A percentile compares a stretch with the other conserved stretches of the same genome.
phyloP scores from a whole-genome alignment of 2,888 invertebrate genomes.

The Stenoptilia bipunctidactyla region DNA sequence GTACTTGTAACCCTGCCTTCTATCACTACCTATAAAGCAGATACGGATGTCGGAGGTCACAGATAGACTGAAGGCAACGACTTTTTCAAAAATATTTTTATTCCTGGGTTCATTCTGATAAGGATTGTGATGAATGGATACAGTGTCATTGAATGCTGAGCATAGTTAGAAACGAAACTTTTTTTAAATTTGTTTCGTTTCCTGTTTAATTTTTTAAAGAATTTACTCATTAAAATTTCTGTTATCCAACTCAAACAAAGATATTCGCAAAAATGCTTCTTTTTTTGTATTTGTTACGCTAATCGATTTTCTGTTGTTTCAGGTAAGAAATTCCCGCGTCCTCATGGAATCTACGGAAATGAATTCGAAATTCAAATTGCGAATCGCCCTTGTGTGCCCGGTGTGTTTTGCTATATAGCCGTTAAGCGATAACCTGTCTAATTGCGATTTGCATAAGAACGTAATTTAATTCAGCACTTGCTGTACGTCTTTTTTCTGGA shows the following conservation, averaged over 20 bases:
- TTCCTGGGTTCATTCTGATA: slow-evolving; percentile 36
- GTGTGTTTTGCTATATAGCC: slow-evolving; percentile 20
- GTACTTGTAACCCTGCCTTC: slow-evolving; percentile 43
- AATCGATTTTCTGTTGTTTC: slow-evolving; percentile 41
- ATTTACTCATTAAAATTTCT: no score
- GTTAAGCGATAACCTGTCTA: slow-evolving; percentile 47
- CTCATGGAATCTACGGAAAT: slow-evolving; percentile 27
- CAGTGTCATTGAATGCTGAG: slow-evolving; percentile 14
- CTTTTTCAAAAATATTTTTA: slow-evolving; percentile 50
- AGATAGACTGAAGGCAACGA: slow-evolving; percentile 49
- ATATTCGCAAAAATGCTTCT: no score
- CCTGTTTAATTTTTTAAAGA: no score
- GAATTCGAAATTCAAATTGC: slow-evolving; percentile 42
- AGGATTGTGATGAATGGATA: slow-evolving; percentile 28
- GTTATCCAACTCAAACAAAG: no score
- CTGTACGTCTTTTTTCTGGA: no score
- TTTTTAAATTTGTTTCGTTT: no score
- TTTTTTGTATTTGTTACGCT: no score
- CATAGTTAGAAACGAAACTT: no score
- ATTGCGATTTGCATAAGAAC: slow-evolving; percentile 15
- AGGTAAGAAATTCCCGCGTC: slow-evolving; percentile 39
- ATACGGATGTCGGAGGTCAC: slow-evolving; percentile 32
- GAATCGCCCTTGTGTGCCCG: slow-evolving; percentile 28
- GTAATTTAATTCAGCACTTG: no score
- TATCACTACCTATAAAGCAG: slow-evolving; percentile 37